Evolutionary conservation across 2,113 vertebrate genomes (phyloP), one percentile per base, ranked within the genome.

Genomic region (Odocoileus hemionus): DNA sequence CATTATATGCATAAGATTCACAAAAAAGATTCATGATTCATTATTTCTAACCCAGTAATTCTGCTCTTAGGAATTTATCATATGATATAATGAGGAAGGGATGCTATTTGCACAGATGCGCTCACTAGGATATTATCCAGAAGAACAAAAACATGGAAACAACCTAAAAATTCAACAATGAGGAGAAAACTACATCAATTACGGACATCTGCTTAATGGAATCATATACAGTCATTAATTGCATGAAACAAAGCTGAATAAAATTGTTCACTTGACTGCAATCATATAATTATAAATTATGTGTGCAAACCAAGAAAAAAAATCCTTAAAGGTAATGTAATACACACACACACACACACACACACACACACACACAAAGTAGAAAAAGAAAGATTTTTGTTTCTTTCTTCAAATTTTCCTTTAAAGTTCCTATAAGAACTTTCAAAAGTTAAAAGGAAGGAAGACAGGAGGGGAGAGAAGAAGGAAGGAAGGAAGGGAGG

Each of bases 221-320:
- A 67, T 91, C 94, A 97, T 58, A 79, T 78, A 82, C 13, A 96
- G 83, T 85, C 74, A 92, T 94, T 96, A 97, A 96, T 87, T 83
- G n/a, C 11, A 0, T 80, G 52, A 96, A 93, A 97, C 85, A 91
- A 89, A 86, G 33, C 89, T 93, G 78, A 95, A 88, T 93, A 79
- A 89, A 93, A 90, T 36, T 95, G 61, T 86, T 97, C 94, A 94
- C 12, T 95, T 87, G 23, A 74, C 78, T 14, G 3, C 33, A 86
- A 95, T 92, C 92, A 88, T 45, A 83, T 88, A 74, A 97, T 85
- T 95, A 92, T 64, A 96, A 97, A 96, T 82, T 97, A 91, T 79
- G 57, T 92, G 43, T 89, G 55, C 33, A 96, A 91, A 92, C 47
- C 36, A 70, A 67, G 36, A 33, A 70, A 94, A 95, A 89, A 91